Evolutionary conservation across 2,113 vertebrate species (phyloP).

Genomic region (Cheilinus undulatus): DNA sequence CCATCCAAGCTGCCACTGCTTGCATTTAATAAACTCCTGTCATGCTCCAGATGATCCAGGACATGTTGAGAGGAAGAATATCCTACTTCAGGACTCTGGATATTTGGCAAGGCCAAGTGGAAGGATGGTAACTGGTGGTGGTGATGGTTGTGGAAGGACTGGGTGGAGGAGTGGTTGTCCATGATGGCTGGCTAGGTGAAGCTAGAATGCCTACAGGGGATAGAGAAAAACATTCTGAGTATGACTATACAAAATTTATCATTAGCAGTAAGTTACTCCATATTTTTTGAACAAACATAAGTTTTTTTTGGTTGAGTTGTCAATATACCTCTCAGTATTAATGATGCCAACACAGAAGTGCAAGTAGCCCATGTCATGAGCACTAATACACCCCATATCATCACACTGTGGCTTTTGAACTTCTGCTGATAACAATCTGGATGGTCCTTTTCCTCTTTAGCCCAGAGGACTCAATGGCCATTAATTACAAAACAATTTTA

Average conservation of each 20-base stretch:
- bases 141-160: slow-evolving; percentile 59
- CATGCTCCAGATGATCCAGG: slow-evolving; percentile 47
- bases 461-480: no score
- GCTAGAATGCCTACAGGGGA: slow-evolving; percentile 41
- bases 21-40: slow-evolving; percentile 32
- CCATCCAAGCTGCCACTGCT: slow-evolving; percentile 37
- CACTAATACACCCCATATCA: no score
- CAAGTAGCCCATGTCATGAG: no score
- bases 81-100: slow-evolving; percentile 42
- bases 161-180: slow-evolving; percentile 63
- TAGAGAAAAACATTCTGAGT: slow-evolving; percentile 1
- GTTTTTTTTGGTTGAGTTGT: no score
- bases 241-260: not conserved
- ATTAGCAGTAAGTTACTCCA: not conserved
- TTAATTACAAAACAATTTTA: no score
- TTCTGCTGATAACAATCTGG: no score
- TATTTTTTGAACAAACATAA: no score
- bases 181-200: slow-evolving; percentile 46
- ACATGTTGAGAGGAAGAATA: slow-evolving; percentile 47
- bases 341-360: no score
- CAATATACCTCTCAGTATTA: no score
- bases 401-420: no score
- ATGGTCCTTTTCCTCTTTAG: no score
- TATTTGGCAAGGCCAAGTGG: slow-evolving; percentile 40
- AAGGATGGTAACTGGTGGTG: slow-evolving; percentile 53